These are phyloP conservation scores for Zeugodacus cucurbitae DNA, from an alignment of 1,140 invertebrate genomes.

Conservation along the genomic window DNA sequence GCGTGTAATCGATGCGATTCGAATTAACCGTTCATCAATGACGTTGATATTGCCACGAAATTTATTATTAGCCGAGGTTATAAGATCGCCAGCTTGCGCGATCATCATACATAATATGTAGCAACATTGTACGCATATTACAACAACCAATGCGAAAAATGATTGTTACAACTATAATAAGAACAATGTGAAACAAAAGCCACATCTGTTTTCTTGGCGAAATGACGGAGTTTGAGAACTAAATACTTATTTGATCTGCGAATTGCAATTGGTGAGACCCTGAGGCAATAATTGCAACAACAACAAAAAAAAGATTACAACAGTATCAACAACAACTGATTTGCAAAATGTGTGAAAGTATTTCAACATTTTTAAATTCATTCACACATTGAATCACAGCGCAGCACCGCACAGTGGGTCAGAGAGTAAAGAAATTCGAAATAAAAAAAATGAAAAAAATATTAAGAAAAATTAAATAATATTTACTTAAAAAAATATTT, in stretches of 20 bases:
- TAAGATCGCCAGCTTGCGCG: constrained; percentile 2
- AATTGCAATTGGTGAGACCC: constrained; percentile 10
- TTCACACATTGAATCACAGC: constrained; percentile 12
- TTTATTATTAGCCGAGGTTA: constrained; percentile 35
- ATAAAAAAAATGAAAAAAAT: background rate
- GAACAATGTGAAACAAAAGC: constrained; percentile 18
- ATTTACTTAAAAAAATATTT: background rate
- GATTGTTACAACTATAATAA: constrained; percentile 5
- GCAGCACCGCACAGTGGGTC: background rate
- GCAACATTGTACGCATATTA: background rate
- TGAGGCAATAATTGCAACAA: background rate
- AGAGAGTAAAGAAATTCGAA: background rate
- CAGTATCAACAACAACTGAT: background rate
- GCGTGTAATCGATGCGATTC: background rate
- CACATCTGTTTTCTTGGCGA: constrained; percentile 12
- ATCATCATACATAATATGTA: background rate
- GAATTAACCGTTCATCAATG: background rate
- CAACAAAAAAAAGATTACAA: background rate
- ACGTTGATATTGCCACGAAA: background rate
- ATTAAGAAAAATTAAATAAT: background rate
- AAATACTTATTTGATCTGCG: background rate
- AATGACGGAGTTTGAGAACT: constrained; percentile 25
- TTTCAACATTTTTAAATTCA: constrained; percentile 36
- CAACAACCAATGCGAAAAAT: background rate
- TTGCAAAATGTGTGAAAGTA: constrained; percentile 37